Evolutionary conservation across 2,888 invertebrate species (phyloP).

Genomic region (Monopis laevigella): DNA sequence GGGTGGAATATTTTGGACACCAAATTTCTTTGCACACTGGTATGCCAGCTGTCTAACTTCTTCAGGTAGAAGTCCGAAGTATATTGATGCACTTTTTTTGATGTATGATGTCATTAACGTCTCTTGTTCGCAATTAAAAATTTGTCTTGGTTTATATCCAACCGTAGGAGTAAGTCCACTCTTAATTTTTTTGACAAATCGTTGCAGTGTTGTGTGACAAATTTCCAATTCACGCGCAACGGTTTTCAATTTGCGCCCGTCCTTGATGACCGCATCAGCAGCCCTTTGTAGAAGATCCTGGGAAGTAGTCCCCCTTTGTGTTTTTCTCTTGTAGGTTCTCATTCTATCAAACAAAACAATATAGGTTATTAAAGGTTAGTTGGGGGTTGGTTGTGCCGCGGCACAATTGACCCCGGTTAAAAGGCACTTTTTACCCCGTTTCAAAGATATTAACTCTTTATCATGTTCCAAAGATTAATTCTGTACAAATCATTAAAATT

Average conservation of each 20-base stretch:
- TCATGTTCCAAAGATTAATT: too few species aligned
- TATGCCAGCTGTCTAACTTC: conserved; percentile 18
- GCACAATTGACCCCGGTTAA: background rate
- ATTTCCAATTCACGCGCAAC: background rate
- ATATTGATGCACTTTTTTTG: conserved; percentile 14
- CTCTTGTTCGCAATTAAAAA: conserved; percentile 12
- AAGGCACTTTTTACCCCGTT: background rate
- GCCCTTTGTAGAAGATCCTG: conserved; percentile 1
- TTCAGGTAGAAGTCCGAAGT: conserved; percentile 18
- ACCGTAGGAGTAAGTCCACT: background rate
- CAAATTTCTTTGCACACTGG: conserved; percentile 17
- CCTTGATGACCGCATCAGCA: conserved; percentile 14
- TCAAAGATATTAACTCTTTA: background rate
- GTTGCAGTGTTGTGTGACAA: conserved; percentile 1
- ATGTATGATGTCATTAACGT: conserved; percentile 11
- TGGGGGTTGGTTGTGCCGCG: background rate
- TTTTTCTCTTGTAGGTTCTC: background rate
- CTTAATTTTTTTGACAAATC: conserved; percentile 10
- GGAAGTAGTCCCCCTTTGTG: background rate
- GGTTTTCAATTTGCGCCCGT: conserved; percentile 12
- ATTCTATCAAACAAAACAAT: conserved; percentile 1
- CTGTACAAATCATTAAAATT: too few species aligned
- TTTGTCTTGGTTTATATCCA: conserved; percentile 1
- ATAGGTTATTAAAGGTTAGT: conserved; percentile 1
- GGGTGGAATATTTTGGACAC: conserved; percentile 15